Percentiles rank a stretch among this genome's conserved stretches.
phyloP scores from a whole-genome alignment of 2,113 vertebrate genomes.

The Podarcis muralis region DNA sequence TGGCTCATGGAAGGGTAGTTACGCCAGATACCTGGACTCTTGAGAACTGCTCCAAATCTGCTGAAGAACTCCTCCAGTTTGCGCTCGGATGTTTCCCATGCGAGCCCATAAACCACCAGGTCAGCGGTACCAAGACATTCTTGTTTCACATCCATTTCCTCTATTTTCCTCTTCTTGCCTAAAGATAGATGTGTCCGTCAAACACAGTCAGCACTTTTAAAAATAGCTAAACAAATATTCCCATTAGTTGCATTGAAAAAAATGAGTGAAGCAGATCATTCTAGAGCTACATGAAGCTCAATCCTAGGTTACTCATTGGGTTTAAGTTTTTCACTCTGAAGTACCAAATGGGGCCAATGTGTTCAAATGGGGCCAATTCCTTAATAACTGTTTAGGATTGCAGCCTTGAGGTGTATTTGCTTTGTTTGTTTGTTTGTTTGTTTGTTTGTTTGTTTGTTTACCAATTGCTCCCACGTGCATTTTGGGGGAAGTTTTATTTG shows the following conservation, averaged over 20 bases:
- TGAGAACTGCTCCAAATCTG: constrained; percentile 97
- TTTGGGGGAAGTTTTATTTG: not conserved
- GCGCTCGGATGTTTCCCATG: constrained; percentile 97
- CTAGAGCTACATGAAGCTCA: not conserved
- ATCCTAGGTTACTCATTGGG: not conserved
- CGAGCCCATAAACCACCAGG: constrained; percentile 94
- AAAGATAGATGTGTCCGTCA: constrained; percentile 33
- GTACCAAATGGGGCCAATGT: not conserved
- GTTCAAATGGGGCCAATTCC: not conserved
- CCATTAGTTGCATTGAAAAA: not conserved
- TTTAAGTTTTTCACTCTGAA: not conserved
- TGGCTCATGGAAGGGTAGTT: not conserved
- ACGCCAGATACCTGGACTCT: constrained; percentile 91
- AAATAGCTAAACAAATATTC: not conserved
- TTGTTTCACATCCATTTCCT: constrained; percentile 97
- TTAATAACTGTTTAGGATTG: not conserved
- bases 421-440: too few species aligned
- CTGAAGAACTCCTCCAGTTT: constrained; percentile 96
- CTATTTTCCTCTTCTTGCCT: constrained; percentile 99
- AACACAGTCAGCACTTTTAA: too few species aligned
- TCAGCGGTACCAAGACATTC: constrained; percentile 87
- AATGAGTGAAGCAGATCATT: not conserved
- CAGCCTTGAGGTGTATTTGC: not conserved
- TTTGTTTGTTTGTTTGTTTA: too few species aligned
- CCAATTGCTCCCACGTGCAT: not conserved